Conservation (phyloP, 2,113 vertebrate species). For the Bucco capensis region DNA sequence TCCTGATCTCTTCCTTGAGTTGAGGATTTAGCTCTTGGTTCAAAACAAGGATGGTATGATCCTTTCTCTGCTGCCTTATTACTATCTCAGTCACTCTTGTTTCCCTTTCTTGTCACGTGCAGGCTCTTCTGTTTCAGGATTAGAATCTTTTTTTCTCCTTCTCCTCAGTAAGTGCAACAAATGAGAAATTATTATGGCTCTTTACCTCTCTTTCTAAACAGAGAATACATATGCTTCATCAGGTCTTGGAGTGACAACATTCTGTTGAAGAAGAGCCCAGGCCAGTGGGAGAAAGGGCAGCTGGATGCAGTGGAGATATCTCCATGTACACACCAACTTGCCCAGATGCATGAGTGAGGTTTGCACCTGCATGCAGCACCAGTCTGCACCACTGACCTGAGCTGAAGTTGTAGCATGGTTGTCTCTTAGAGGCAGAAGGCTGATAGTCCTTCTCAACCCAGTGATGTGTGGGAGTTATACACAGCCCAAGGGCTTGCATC, state of each 20-base stretch:
- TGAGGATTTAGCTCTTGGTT: not conserved
- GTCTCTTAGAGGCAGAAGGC: not conserved
- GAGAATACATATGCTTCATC: not conserved
- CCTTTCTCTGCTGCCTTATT: not conserved
- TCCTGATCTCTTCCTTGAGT: not conserved
- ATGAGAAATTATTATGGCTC: constrained; percentile 9
- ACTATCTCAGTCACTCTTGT: not conserved
- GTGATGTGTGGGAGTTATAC: not conserved
- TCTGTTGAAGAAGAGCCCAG: not conserved
- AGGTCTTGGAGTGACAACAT: not conserved
- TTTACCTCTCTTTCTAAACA: not conserved
- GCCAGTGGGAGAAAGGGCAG: not conserved
- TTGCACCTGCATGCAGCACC: not conserved
- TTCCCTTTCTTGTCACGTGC: constrained; percentile 38
- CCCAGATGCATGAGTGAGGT: not conserved
- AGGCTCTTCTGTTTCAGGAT: constrained; percentile 35
- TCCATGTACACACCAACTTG: not conserved
- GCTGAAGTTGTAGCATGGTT: not conserved
- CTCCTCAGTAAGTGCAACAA: constrained; percentile 21
- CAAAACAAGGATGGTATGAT: not conserved
- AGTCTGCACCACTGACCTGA: rapidly evolving
- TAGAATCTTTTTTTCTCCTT: constrained; percentile 3
- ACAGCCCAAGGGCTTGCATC: not conserved
- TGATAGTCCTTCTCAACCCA: not conserved
- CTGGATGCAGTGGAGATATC: not conserved